phyloP scores from a whole-genome alignment of 2,113 vertebrate species.

The Phasianus colchicus region DNA sequence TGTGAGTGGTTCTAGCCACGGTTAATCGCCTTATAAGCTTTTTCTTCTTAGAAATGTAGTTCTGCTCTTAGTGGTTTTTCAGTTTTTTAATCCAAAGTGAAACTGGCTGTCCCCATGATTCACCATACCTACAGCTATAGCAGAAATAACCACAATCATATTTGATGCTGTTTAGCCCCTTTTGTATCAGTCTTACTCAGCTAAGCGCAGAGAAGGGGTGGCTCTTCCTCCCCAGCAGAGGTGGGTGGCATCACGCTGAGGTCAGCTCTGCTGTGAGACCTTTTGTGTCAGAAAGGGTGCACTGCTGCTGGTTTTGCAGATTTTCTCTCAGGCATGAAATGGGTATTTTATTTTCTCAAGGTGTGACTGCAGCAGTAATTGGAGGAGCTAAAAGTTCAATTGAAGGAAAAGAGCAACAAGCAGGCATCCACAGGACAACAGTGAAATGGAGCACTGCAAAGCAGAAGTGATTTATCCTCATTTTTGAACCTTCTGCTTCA shows the following conservation, averaged over 20 bases:
- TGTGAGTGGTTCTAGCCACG: background rate
- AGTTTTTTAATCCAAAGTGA: background rate
- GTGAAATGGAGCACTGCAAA: background rate
- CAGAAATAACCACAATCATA: background rate
- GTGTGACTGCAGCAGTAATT: background rate
- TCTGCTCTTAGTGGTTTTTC: background rate
- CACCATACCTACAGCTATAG: background rate
- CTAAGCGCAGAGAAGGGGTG: background rate
- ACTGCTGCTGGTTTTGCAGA: background rate
- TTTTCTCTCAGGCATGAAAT: background rate
- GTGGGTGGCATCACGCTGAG: background rate
- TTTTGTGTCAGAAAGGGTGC: rapidly evolving
- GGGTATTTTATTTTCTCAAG: background rate
- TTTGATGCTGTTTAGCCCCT: background rate
- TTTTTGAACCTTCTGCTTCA: constrained; percentile 1
- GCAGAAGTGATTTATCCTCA: constrained; percentile 19
- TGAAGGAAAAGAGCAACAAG: background rate
- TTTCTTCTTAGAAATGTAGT: background rate
- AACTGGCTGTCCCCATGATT: background rate
- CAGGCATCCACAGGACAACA: background rate
- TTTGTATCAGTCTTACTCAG: background rate
- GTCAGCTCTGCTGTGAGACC: background rate
- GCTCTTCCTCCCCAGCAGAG: background rate
- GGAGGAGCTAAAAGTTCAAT: background rate
- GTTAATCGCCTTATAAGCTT: background rate